Evolutionary conservation across 2,113 vertebrate genomes (phyloP).

Genomic region (Phainopepla nitens): DNA sequence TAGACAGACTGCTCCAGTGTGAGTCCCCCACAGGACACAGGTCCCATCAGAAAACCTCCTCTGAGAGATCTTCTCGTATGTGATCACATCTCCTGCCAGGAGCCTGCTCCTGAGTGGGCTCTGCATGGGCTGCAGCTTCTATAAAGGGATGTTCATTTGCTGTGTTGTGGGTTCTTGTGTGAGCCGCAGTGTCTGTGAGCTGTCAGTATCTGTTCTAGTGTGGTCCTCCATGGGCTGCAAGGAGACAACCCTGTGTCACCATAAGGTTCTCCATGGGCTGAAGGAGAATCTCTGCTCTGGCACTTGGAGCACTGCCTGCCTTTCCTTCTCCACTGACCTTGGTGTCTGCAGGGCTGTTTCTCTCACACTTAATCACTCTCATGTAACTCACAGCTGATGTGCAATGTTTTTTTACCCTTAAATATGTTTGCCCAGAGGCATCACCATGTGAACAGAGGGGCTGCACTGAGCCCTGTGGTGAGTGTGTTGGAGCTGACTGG

Average conservation of each 20-base stretch:
- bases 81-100: not conserved
- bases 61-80: rapidly evolving
- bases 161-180: rapidly evolving
- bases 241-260: not conserved
- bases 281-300: not conserved
- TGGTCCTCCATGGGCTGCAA: not conserved
- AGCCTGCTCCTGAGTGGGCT: rapidly evolving
- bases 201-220: not conserved
- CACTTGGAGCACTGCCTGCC: not conserved
- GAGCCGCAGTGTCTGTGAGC: not conserved
- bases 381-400: not conserved
- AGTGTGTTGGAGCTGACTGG: rapidly evolving
- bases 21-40: not conserved
- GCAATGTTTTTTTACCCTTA: not conserved
- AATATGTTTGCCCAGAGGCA: not conserved
- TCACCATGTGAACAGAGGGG: too few species aligned
- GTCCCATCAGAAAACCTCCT: not conserved
- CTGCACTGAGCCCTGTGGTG: not conserved
- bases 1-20: not conserved
- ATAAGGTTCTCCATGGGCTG: not conserved
- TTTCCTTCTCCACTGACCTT: not conserved
- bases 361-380: not conserved
- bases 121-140: not conserved
- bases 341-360: not conserved
- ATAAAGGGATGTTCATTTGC: rapidly evolving